Conservation (phyloP, 2,888 invertebrate genomes). For the Trissolcus japonicus region DNA sequence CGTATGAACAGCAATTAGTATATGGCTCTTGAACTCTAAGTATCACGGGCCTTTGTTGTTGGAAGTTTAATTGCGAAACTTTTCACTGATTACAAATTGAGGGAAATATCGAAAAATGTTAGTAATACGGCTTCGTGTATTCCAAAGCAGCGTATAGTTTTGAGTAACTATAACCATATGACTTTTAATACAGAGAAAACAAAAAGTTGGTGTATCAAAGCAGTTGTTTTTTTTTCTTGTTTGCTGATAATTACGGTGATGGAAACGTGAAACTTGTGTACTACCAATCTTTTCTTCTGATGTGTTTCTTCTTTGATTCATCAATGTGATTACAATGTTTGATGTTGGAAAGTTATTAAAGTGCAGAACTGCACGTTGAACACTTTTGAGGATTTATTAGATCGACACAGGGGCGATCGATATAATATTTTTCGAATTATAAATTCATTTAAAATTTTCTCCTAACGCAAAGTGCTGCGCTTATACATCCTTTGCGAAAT, state of each 20-base stretch:
- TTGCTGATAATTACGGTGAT: slow-evolving; percentile 49
- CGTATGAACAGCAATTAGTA: slow-evolving; percentile 33
- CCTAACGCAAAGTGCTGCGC: neutral
- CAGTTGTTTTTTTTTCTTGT: slow-evolving; percentile 37
- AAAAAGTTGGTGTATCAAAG: slow-evolving; percentile 41
- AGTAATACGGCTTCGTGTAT: slow-evolving; percentile 51
- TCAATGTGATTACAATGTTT: slow-evolving; percentile 49
- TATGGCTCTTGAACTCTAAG: slow-evolving; percentile 43
- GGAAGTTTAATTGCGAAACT: slow-evolving; percentile 63
- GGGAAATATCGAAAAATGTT: slow-evolving; percentile 60
- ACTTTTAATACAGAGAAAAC: slow-evolving; percentile 13
- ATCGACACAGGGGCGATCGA: neutral
- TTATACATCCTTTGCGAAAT: neutral
- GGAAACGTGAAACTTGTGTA: slow-evolving; percentile 48
- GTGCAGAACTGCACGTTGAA: slow-evolving; percentile 29
- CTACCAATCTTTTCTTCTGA: slow-evolving; percentile 50
- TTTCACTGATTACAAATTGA: slow-evolving; percentile 61
- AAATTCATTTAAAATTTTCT: neutral
- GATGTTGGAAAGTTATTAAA: slow-evolving; percentile 46
- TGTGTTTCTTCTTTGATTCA: slow-evolving; percentile 51
- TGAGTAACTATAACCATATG: slow-evolving; percentile 41
- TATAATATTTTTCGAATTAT: neutral
- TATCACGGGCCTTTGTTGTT: slow-evolving; percentile 41
- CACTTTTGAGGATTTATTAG: slow-evolving; percentile 27
- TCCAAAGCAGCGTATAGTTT: slow-evolving; percentile 31